A percentile compares a stretch with the other conserved stretches of the same genome.
phyloP scores from a whole-genome alignment of 2,113 vertebrate species.

The Xiphophorus couchianus region DNA sequence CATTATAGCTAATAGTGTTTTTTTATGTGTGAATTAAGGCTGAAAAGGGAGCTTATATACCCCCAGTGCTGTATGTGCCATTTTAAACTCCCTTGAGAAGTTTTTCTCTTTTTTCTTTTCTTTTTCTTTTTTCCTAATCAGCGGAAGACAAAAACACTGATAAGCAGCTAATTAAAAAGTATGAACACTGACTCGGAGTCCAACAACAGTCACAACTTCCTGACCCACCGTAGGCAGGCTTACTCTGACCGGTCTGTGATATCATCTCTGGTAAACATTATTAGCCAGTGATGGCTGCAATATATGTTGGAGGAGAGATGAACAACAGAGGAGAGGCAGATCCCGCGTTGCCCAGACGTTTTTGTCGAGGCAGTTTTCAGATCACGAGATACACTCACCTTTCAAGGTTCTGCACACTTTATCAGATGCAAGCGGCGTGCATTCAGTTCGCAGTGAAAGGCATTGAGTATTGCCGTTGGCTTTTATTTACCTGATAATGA shows the following conservation, averaged over 20 bases:
- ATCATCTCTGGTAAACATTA: neutral
- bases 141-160: neutral
- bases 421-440: slow-evolving; percentile 42
- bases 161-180: neutral
- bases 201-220: neutral
- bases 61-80: neutral
- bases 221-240: neutral
- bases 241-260: slow-evolving; percentile 4
- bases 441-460: neutral
- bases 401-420: slow-evolving; percentile 31
- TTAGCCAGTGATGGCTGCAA: neutral
- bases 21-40: neutral
- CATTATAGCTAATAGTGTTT: no score
- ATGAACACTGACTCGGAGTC: neutral
- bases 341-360: slow-evolving; percentile 55
- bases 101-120: neutral
- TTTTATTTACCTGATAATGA: slow-evolving; percentile 17
- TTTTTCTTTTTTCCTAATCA: neutral
- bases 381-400: slow-evolving; percentile 21
- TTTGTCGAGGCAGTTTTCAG: slow-evolving; percentile 38
- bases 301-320: neutral
- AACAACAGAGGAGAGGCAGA: slow-evolving; percentile 24
- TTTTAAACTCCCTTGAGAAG: neutral
- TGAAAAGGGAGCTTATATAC: neutral
- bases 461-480: slow-evolving; percentile 11